phyloP scores from a whole-genome alignment of 2,113 vertebrate genomes.

The Protobothrops flavoviridis region DNA sequence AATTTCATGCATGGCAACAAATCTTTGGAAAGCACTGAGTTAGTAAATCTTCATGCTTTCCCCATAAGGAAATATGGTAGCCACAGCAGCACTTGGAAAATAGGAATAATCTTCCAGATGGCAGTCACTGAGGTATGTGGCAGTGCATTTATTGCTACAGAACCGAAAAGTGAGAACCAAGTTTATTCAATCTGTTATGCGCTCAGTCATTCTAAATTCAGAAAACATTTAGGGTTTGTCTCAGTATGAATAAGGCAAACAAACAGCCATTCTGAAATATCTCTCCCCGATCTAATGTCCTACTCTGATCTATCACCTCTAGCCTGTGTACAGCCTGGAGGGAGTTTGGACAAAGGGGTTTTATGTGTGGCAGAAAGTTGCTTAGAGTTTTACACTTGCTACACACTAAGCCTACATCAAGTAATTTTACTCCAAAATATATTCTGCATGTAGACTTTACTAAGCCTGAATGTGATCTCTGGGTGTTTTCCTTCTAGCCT shows the following conservation, averaged over 20 bases:
- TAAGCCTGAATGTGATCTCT: slow-evolving; percentile 33
- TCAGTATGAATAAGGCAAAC: not conserved
- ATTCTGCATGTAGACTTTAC: slow-evolving; percentile 25
- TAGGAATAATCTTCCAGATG: not conserved
- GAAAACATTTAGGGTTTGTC: not conserved
- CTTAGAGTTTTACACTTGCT: not conserved
- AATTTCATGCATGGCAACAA: not conserved
- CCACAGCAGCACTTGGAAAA: slow-evolving; percentile 21
- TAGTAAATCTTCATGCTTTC: slow-evolving; percentile 1
- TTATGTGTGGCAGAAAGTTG: not conserved
- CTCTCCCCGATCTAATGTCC: not conserved
- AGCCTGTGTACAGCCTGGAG: not conserved
- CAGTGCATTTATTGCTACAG: not conserved
- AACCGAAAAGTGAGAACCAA: not conserved
- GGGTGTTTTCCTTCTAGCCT: slow-evolving; percentile 58
- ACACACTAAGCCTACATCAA: slow-evolving; percentile 40
- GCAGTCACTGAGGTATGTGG: not conserved
- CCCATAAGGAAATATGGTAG: slow-evolving; percentile 20
- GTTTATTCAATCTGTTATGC: not conserved
- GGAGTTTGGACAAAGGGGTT: not conserved
- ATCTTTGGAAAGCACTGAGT: not conserved
- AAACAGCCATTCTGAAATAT: not conserved
- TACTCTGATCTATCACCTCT: not conserved
- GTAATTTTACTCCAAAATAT: slow-evolving; percentile 27
- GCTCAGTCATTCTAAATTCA: not conserved